These are phyloP conservation scores for Drosophila gaucha DNA, from an alignment of 2,888 invertebrate species.

Conservation along the genomic window DNA sequence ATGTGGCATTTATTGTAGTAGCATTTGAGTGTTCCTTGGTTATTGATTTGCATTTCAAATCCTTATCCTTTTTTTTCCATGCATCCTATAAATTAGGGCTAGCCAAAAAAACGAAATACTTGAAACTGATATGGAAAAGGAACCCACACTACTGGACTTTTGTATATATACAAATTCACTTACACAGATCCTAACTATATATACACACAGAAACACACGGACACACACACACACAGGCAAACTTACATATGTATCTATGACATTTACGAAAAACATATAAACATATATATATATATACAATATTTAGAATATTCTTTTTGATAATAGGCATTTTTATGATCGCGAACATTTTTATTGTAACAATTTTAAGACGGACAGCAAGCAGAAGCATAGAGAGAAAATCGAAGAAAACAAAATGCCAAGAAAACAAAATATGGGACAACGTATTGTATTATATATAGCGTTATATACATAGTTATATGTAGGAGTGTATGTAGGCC, in stretches of 20 bases:
- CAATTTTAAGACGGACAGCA: slow-evolving; percentile 49
- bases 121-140: slow-evolving; percentile 22
- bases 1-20: slow-evolving; percentile 7
- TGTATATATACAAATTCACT: slow-evolving; percentile 52
- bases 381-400: background rate
- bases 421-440: slow-evolving; percentile 30
- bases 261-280: slow-evolving; percentile 16
- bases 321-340: slow-evolving; percentile 61
- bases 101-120: slow-evolving; percentile 40
- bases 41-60: slow-evolving; percentile 32
- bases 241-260: slow-evolving; percentile 19
- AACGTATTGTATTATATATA: slow-evolving; percentile 62
- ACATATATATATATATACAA: slow-evolving; percentile 39
- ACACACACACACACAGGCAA: slow-evolving; percentile 20
- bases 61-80: slow-evolving; percentile 23
- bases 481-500: slow-evolving; percentile 28
- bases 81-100: slow-evolving; percentile 33
- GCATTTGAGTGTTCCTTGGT: slow-evolving; percentile 41
- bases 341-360: slow-evolving; percentile 45
- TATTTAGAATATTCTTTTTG: slow-evolving; percentile 64
- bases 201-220: slow-evolving; percentile 7
- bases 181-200: slow-evolving; percentile 5
- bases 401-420: slow-evolving; percentile 6
- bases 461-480: slow-evolving; percentile 30
- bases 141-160: slow-evolving; percentile 52